phyloP scores from a whole-genome alignment of 2,888 invertebrate species.

The Cerastoderma edule region DNA sequence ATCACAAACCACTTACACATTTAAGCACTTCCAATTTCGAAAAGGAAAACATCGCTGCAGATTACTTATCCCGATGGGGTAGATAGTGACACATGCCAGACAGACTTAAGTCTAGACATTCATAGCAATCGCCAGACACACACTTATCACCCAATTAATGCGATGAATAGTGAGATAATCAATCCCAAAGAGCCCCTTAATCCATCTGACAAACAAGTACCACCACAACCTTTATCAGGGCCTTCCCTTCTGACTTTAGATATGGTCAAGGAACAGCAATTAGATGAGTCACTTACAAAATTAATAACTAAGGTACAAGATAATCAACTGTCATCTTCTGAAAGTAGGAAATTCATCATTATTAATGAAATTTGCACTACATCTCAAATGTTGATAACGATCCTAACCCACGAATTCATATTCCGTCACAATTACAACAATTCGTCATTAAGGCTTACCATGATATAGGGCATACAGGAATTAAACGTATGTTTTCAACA shows the following conservation, averaged over 20 bases:
- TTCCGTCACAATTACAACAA: slow-evolving; percentile 25
- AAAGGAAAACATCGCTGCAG: no score
- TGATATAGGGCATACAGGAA: slow-evolving; percentile 34
- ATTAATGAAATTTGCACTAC: slow-evolving; percentile 50
- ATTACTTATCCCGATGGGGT: no score
- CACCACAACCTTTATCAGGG: slow-evolving; percentile 16
- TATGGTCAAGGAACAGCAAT: slow-evolving; percentile 30
- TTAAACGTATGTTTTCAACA: slow-evolving; percentile 22
- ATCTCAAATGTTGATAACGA: slow-evolving; percentile 44
- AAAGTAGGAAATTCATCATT: slow-evolving; percentile 26
- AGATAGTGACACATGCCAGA: no score
- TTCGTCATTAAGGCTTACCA: slow-evolving; percentile 42
- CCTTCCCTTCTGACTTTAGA: neutral
- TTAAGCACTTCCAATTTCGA: no score
- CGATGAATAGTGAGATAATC: slow-evolving; percentile 30
- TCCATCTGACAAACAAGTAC: neutral
- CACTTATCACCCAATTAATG: slow-evolving; percentile 37
- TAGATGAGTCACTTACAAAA: slow-evolving; percentile 24
- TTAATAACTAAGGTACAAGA: slow-evolving; percentile 27
- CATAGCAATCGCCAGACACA: slow-evolving; percentile 38
- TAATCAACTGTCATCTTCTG: slow-evolving; percentile 11
- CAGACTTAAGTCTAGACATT: slow-evolving; percentile 27
- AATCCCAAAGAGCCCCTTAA: slow-evolving; percentile 26
- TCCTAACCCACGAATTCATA: slow-evolving; percentile 37
- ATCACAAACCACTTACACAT: slow-evolving; percentile 32